These are phyloP conservation scores for Portunus trituberculatus DNA, from an alignment of 1,140 invertebrate genomes.

Conservation along the genomic window DNA sequence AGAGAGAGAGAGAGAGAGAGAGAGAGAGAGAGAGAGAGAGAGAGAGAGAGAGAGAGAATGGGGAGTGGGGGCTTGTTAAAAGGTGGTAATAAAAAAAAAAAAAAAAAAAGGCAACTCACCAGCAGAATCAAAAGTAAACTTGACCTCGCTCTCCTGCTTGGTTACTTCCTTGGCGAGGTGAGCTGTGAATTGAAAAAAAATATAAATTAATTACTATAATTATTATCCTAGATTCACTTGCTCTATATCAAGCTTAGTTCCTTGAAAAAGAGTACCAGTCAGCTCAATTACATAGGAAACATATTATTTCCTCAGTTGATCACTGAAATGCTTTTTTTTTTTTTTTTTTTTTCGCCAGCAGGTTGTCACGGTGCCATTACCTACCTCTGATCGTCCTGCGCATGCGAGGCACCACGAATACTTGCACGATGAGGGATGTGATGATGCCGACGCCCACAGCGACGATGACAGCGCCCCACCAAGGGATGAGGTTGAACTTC, in stretches of 20 bases:
- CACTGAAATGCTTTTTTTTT: too few species aligned
- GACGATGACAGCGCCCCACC: conserved; percentile 90
- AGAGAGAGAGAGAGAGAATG: not conserved
- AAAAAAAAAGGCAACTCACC: conserved; percentile 51
- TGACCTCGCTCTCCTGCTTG: conserved; percentile 68
- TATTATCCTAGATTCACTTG: too few species aligned
- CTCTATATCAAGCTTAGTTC: too few species aligned
- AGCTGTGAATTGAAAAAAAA: conserved; percentile 40
- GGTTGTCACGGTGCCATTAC: not conserved
- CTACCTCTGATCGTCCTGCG: conserved; percentile 84
- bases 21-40: not conserved
- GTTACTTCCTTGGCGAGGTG: conserved; percentile 47
- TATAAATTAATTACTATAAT: too few species aligned
- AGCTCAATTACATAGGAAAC: too few species aligned
- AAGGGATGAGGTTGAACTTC: conserved; percentile 92
- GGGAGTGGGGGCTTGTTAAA: not conserved
- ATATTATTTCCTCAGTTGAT: too few species aligned
- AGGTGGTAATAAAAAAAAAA: too few species aligned
- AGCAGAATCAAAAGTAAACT: conserved; percentile 70
- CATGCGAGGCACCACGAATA: conserved; percentile 91
- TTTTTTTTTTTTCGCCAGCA: too few species aligned
- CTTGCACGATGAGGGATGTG: conserved; percentile 87
- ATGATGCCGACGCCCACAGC: conserved; percentile 86
- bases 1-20: too few species aligned
- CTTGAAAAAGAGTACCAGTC: too few species aligned